Percentiles rank a stretch among this genome's conserved stretches.
Conservation (phyloP, 2,113 vertebrate species). For the Leptosomus discolor region DNA sequence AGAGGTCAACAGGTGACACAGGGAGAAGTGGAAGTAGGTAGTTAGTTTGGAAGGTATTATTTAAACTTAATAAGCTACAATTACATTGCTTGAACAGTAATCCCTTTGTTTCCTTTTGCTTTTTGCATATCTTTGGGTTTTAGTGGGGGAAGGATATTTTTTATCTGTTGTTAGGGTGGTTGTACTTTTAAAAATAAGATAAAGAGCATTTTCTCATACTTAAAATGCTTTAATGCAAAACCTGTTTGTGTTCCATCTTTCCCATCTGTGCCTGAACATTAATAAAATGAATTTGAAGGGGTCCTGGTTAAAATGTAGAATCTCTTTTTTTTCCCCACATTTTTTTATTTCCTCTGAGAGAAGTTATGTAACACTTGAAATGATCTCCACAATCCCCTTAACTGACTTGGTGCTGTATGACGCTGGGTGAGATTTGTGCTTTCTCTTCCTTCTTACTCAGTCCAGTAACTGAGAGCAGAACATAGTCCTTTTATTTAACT, state of each 20-base stretch:
- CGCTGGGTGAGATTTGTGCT: not conserved
- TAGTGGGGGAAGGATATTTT: not conserved
- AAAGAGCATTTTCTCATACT: slow-evolving; percentile 28
- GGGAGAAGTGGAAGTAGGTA: slow-evolving; percentile 45
- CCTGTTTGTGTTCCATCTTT: not conserved
- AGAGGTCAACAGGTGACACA: slow-evolving; percentile 73
- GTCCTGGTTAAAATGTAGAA: not conserved
- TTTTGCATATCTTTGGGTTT: not conserved
- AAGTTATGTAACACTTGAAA: not conserved
- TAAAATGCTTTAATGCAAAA: not conserved
- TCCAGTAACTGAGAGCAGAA: not conserved
- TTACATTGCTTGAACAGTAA: slow-evolving; percentile 70
- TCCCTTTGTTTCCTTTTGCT: slow-evolving; percentile 64
- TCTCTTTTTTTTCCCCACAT: not conserved
- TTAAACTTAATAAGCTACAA: slow-evolving; percentile 68
- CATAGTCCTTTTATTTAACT: not conserved
- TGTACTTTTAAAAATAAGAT: not conserved
- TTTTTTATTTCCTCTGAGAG: not conserved
- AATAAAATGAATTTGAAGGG: not conserved
- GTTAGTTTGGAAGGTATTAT: slow-evolving; percentile 69
- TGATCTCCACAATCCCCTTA: not conserved
- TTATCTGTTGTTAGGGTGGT: not conserved
- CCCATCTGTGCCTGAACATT: slow-evolving; percentile 14
- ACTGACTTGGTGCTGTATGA: not conserved
- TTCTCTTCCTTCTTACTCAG: not conserved